These are phyloP conservation scores for Spea hammondii DNA, from an alignment of 2,797 vertebrate genomes.

Conservation along the genomic window DNA sequence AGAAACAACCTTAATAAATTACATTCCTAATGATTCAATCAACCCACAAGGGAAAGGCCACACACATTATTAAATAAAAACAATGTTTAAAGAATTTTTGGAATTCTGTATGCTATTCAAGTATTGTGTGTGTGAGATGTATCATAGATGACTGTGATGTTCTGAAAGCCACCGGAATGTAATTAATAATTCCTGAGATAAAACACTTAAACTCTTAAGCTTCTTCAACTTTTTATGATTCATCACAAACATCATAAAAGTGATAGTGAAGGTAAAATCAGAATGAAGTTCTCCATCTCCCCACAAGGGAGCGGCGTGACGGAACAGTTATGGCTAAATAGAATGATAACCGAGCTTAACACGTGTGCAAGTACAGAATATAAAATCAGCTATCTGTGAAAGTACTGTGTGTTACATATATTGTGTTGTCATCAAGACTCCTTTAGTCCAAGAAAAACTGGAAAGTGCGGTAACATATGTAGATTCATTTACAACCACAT, in stretches of 20 bases:
- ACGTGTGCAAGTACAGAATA: too few species aligned
- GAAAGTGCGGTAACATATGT: too few species aligned
- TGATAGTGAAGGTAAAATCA: neutral
- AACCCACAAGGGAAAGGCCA: neutral
- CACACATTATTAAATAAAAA: constrained; percentile 1
- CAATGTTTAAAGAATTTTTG: constrained; percentile 8
- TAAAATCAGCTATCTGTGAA: too few species aligned
- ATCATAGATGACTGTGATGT: constrained; percentile 17
- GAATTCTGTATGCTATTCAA: neutral
- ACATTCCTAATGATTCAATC: constrained; percentile 34
- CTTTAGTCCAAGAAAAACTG: too few species aligned
- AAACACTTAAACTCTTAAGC: constrained; percentile 18
- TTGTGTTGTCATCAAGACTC: too few species aligned
- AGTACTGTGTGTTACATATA: too few species aligned
- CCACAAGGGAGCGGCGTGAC: constrained; percentile 1
- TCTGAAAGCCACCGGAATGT: constrained; percentile 24
- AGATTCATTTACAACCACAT: too few species aligned
- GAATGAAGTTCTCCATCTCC: neutral
- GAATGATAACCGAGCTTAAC: too few species aligned
- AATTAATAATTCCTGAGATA: constrained; percentile 26
- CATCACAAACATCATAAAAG: constrained; percentile 5
- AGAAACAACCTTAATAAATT: neutral
- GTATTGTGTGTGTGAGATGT: neutral
- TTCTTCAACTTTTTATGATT: constrained; percentile 6
- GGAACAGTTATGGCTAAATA: neutral